Base-by-base conservation (phyloP, 2,797 vertebrate species). In the Orientallactaga sibirica region DNA sequence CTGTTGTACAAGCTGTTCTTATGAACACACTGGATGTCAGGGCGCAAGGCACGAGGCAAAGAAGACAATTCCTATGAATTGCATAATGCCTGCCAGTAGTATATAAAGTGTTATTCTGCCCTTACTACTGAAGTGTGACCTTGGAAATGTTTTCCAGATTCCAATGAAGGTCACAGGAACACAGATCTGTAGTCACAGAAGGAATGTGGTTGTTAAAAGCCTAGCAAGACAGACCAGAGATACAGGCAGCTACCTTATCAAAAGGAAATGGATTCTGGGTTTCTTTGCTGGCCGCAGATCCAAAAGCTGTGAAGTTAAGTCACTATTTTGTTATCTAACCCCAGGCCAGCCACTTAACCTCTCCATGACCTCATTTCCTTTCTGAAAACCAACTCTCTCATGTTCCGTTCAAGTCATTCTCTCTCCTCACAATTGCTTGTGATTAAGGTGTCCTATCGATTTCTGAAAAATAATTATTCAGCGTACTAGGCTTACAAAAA, bases 321-420 rank as follows among this genome's bases (percentile, higher is more conserved):
- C 97, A 97, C 94, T 94, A 88, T 95, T 94, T 96, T 96, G 97
- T 92, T 97, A 97, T 97, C 97, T 96, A 95, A 96, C 95, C 97
- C 91, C 86, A 91, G 93, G 89, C 96, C 78, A 85, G 90, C 91
- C 96, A 97, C 96, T 97, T 97, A 97, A 96, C 96, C 97, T 96
- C 93, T 92, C 43, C 29, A 71, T 92, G 96, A 97, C 96, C 96
- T 86, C 92, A 97, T 96, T 97, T 97, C 96, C 97, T 97, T 94
- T 92, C 95, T 97, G 95, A 94, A 96, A 96, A 92, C 94, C 93
- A 97, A 91, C 86, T 90, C 83, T 88, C 86, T 95, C 62, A 64
- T 67, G 85, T 92, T 88, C 90, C 93, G 33, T 84, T 90, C 77
- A 92, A 95, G 79, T 74, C 86, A 93, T 95, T 95, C 93, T 95